Percentiles rank a stretch among this genome's conserved stretches.
Conservation (phyloP, 1,140 invertebrate species). For the Thrips palmi region DNA sequence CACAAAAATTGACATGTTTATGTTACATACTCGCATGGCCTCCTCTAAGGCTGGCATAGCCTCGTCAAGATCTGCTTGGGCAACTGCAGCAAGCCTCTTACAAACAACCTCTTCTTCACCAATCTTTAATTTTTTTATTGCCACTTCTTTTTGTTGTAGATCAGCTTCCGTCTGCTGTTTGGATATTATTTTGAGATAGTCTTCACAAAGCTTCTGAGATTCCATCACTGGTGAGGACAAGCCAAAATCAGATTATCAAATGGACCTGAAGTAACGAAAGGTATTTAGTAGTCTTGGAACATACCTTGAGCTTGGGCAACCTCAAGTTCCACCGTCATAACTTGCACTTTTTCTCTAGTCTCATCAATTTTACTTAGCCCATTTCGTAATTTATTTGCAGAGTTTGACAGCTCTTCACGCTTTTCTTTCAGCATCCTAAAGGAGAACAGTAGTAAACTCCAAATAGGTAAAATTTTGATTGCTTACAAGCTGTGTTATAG, state of each 20-base stretch:
- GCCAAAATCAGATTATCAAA: background rate
- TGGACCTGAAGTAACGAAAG: slow-evolving; percentile 8
- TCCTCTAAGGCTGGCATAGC: slow-evolving; percentile 72
- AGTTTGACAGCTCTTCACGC: slow-evolving; percentile 40
- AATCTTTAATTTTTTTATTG: slow-evolving; percentile 45
- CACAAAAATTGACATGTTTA: background rate
- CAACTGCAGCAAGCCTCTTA: slow-evolving; percentile 55
- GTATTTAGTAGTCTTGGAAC: background rate
- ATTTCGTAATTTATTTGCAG: slow-evolving; percentile 51
- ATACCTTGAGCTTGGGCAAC: slow-evolving; percentile 44
- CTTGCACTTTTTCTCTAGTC: slow-evolving; percentile 48
- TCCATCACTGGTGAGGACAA: slow-evolving; percentile 31
- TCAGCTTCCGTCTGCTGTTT: slow-evolving; percentile 61
- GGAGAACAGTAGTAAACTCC: slow-evolving; percentile 9
- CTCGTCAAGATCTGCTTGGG: slow-evolving; percentile 56
- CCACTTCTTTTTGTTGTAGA: slow-evolving; percentile 50
- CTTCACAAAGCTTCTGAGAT: slow-evolving; percentile 57
- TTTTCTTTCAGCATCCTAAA: slow-evolving; percentile 51
- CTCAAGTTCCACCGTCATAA: slow-evolving; percentile 61
- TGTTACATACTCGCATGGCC: slow-evolving; percentile 40
- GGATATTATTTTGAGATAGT: slow-evolving; percentile 52
- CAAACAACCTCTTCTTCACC: slow-evolving; percentile 60
- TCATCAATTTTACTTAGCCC: slow-evolving; percentile 65
- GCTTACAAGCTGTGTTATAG: no score
- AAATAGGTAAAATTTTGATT: background rate